Base-by-base conservation (phyloP, 2,113 vertebrate species). In the Riparia riparia region DNA sequence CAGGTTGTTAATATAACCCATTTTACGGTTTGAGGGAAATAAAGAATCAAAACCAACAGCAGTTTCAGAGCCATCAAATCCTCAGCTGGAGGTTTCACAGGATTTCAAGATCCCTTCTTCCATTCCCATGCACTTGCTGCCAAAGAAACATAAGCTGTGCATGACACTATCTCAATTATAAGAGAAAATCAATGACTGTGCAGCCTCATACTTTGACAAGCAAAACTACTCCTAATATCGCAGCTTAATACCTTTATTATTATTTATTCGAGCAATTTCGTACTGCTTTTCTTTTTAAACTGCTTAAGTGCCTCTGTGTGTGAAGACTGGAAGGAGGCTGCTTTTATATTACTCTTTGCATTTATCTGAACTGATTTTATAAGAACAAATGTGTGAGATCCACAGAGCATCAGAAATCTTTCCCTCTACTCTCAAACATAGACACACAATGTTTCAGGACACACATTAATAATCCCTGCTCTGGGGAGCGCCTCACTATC, bases 401-500 rank as follows among this genome's bases (percentile, higher is more conserved):
- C 58, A 64, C 44, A 63, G 81, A 82, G 41, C 60, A 72, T 68
- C 80, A 74, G 79, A 86, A 94, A 96, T 81, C 39, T 95, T 97
- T 85, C 86, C 84, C 77, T 26, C 39, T 89, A 34, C 90, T 83
- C 89, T 90, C 2, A 0, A 82, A 94, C 92, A 79, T 25, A 92
- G 66, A 47, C 82, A 90, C 90, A 77, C 32, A 8, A 17, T 84
- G 93, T 93, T 96, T 95, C 92, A 91, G 86, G 92, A 95, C 79
- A 88, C 92, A 91, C 96, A 90, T 97, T 96, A 95, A 96, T 93
- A 95, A 92, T 86, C 72, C 45, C 61, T 32, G 82, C 96, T 97
- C 84, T 74, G 76, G 96, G 95, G 93, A 94, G 88, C 0, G 0
- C 88, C 86, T 89, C 24, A 64, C 93, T 93, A 90, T 96, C 92